phyloP scores from a whole-genome alignment of 2,888 invertebrate species.

The Spisula subtruncata region DNA sequence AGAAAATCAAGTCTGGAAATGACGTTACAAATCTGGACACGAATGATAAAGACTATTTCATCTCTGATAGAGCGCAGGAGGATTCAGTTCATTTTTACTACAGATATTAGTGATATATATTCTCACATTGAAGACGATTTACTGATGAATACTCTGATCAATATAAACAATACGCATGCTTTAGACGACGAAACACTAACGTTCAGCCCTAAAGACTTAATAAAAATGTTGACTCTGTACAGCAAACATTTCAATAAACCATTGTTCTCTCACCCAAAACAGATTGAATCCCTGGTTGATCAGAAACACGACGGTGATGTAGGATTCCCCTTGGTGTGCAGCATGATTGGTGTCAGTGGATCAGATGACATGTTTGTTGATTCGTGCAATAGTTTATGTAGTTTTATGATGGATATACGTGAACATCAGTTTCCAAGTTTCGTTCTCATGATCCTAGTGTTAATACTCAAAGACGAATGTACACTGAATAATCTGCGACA shows the following conservation, averaged over 20 bases:
- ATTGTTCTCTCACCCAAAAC: constrained; percentile 1
- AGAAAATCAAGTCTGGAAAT: background rate
- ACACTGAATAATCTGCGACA: constrained; percentile 23
- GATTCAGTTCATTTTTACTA: constrained; percentile 25
- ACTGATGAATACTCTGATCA: background rate
- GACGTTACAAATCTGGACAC: constrained; percentile 23
- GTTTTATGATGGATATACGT: background rate
- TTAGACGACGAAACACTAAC: constrained; percentile 3
- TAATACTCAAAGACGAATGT: background rate
- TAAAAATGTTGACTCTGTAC: constrained; percentile 30
- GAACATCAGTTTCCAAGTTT: constrained; percentile 29
- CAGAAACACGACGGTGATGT: background rate
- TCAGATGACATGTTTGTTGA: background rate
- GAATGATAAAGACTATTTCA: constrained; percentile 29
- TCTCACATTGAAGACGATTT: background rate
- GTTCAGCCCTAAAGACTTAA: constrained; percentile 29
- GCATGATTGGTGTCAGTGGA: constrained; percentile 29
- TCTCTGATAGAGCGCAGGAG: constrained; percentile 31
- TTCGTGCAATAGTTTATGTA: constrained; percentile 7
- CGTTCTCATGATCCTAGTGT: constrained; percentile 26
- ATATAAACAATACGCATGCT: background rate
- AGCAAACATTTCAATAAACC: constrained; percentile 28
- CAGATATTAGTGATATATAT: background rate
- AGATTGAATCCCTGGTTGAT: background rate
- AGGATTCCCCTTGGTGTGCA: constrained; percentile 29